Evolutionary conservation across 2,113 vertebrate genomes (phyloP).

Genomic region (Syngnathus floridae): DNA sequence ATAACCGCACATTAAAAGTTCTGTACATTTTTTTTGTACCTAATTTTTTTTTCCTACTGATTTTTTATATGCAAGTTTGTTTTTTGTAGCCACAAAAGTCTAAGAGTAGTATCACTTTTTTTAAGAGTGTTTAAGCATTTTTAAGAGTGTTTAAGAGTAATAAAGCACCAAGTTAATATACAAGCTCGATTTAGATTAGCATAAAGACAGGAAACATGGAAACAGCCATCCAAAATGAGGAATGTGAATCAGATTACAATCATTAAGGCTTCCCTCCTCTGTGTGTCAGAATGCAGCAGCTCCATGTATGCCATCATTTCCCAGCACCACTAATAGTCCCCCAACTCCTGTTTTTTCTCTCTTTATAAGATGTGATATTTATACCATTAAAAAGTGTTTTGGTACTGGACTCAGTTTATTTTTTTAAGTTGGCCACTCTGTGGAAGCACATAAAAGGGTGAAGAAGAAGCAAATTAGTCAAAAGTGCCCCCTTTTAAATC

Average conservation of each 20-base stretch:
- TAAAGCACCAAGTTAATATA: not conserved
- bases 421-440: not conserved
- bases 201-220: constrained; percentile 1
- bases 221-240: not conserved
- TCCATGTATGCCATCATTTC: constrained; percentile 14
- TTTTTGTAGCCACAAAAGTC: constrained; percentile 42
- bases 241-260: constrained; percentile 20
- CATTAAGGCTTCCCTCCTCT: not conserved
- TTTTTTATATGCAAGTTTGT: constrained; percentile 48
- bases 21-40: constrained; percentile 88
- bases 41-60: constrained; percentile 81
- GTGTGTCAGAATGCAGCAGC: constrained; percentile 4
- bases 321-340: constrained; percentile 38
- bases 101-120: constrained; percentile 27
- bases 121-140: constrained; percentile 1
- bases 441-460: not conserved
- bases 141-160: not conserved
- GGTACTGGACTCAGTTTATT: constrained; percentile 27
- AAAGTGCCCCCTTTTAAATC: not conserved
- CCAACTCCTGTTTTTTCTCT: constrained; percentile 48
- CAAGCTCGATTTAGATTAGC: not conserved
- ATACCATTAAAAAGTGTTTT: constrained; percentile 72
- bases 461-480: constrained; percentile 19
- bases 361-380: constrained; percentile 72
- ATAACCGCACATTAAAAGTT: constrained; percentile 63